Evolutionary conservation across 1,140 invertebrate genomes (phyloP).

Genomic region (Philaenus spumarius): DNA sequence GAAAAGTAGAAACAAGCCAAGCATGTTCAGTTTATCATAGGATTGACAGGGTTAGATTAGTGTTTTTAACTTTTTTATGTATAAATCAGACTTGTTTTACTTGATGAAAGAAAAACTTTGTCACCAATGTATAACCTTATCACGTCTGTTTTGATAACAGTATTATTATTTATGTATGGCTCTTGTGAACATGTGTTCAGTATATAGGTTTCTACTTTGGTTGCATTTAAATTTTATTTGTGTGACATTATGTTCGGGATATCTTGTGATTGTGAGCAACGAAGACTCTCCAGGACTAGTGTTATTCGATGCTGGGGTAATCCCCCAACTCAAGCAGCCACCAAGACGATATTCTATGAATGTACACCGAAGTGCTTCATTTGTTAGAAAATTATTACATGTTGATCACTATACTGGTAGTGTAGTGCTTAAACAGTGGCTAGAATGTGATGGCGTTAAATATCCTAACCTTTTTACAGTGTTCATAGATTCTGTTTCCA

Average conservation of each 20-base stretch:
- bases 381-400: conserved; percentile 66
- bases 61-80: too few species aligned
- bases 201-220: conserved; percentile 4
- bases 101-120: too few species aligned
- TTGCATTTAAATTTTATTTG: conserved; percentile 5
- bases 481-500: conserved; percentile 77
- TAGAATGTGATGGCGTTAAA: conserved; percentile 72
- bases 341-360: conserved; percentile 49
- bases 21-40: too few species aligned
- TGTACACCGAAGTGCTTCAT: conserved; percentile 66
- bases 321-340: conserved; percentile 62
- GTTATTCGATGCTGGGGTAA: conserved; percentile 77
- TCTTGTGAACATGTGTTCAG: background rate
- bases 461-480: conserved; percentile 79
- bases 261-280: conserved; percentile 65
- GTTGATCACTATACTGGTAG: conserved; percentile 66
- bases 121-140: too few species aligned
- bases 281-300: conserved; percentile 54
- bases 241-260: conserved; percentile 34
- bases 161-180: background rate
- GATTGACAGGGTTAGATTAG: too few species aligned
- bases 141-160: too few species aligned
- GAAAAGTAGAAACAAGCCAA: too few species aligned
- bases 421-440: conserved; percentile 59
- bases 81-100: too few species aligned